Base-by-base conservation (phyloP, 2,113 vertebrate genomes). In the Lycaon pictus region DNA sequence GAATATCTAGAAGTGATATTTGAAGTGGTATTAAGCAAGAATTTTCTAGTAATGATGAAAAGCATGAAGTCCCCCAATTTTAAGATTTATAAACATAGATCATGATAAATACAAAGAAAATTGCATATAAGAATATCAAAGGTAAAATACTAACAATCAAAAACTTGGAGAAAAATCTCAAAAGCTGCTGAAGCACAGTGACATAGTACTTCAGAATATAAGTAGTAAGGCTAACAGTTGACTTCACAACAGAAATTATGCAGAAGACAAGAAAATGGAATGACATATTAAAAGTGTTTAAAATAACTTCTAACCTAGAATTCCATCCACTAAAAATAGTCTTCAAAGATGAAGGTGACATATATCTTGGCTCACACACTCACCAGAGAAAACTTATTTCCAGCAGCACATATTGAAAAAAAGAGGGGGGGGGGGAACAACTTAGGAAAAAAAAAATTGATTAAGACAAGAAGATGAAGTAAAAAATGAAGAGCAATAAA, bases 361-460 rank as follows among this genome's bases (percentile, higher is more conserved):
- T 3, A 8, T 16, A 55, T 32, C 12, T 43, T 72, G 37, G 37
- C 16, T 56, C 13, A 55, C 11, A 25, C 35, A 72, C 19, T 29
- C 16, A 63, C 15, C 16, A 25, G 29, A 37, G 3, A 51, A 22
- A 23, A 56, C 60, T 67, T 82, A 58, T 88, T 76, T 83, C 6
- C 25, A 25, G 37, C 0, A 60, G 11, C 8, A 67, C 23, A 20
- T 17, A 32, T 23, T 35, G 7, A 83, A 72, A 25, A 63, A 19
- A 9, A 43, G 5, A 5, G 43, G 5, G 5, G 43, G 1, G 5
- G 63, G 35, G 4, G 1, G 2, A 63, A 16, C 3, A 10, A 2
- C 11, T 67, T 43, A 29, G 6, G n/a, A 62, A 56, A 43, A 17
- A 17, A 27, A 11, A 27, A 11, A 13, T 37, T 62, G 23, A 25